These are phyloP conservation scores for Pseudorasbora parva DNA, from an alignment of 2,113 vertebrate species.

Conservation along the genomic window DNA sequence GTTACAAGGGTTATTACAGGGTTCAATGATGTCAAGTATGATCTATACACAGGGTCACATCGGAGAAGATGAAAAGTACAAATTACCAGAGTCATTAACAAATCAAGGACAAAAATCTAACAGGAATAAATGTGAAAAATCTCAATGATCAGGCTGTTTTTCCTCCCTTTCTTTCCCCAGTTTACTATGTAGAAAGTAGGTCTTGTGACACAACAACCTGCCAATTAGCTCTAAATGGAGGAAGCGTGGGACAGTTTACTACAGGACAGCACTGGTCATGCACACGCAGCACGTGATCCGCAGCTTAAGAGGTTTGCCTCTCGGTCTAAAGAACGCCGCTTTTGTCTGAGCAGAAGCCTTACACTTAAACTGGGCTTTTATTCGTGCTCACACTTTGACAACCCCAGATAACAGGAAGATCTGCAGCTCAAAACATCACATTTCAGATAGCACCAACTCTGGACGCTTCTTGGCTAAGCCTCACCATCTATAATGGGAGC, in stretches of 20 bases:
- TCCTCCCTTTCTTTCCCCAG: neutral
- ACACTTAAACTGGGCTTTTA: neutral
- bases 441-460: conserved; percentile 1
- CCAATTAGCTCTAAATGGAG: neutral
- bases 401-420: neutral
- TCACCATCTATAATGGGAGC: conserved; percentile 21
- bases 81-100: conserved; percentile 32
- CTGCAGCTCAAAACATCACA: neutral
- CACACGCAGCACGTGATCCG: neutral
- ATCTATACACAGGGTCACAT: conserved; percentile 47
- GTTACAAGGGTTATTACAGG: conserved; percentile 46
- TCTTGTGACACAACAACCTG: conserved; percentile 2
- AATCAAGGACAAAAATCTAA: conserved; percentile 13
- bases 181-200: neutral
- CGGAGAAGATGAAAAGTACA: neutral
- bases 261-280: neutral
- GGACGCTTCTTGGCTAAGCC: neutral
- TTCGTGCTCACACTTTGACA: neutral
- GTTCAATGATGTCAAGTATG: conserved; percentile 50
- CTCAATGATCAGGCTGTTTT: neutral
- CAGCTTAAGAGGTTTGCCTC: neutral
- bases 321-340: neutral
- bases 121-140: conserved; percentile 39
- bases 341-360: neutral
- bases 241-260: neutral